These are phyloP conservation scores for Mesoligia furuncula DNA, from an alignment of 2,888 invertebrate genomes.

Conservation along the genomic window DNA sequence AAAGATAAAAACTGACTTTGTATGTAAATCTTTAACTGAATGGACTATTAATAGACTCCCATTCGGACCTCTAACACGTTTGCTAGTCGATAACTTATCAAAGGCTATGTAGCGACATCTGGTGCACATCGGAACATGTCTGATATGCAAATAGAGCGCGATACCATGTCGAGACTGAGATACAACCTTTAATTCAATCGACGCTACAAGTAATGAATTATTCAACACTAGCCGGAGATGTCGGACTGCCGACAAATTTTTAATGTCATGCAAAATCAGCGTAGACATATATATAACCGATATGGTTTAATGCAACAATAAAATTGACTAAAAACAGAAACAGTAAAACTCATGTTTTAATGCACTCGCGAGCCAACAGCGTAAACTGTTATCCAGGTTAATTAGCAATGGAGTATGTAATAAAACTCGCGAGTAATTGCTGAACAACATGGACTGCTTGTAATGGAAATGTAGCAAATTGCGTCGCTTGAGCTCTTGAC, in stretches of 20 bases:
- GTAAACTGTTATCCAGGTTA: constrained; percentile 70
- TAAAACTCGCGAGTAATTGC: constrained; percentile 65
- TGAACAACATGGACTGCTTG: constrained; percentile 48
- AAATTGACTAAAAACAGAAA: constrained; percentile 61
- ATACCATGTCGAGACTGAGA: constrained; percentile 76
- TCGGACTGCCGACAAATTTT: constrained; percentile 76
- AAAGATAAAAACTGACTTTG: not conserved
- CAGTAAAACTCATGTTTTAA: constrained; percentile 64
- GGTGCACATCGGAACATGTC: constrained; percentile 71
- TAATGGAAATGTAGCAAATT: constrained; percentile 44
- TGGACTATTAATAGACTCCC: constrained; percentile 40
- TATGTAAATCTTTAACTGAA: constrained; percentile 5
- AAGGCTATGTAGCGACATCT: constrained; percentile 55
- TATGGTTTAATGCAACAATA: constrained; percentile 68
- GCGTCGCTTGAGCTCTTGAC: constrained; percentile 33
- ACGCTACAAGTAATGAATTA: constrained; percentile 81
- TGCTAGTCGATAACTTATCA: constrained; percentile 46
- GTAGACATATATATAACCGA: constrained; percentile 69
- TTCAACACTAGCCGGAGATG: constrained; percentile 76
- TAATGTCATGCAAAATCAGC: constrained; percentile 74
- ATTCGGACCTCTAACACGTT: constrained; percentile 30
- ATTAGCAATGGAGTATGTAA: constrained; percentile 69
- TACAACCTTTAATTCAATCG: constrained; percentile 81
- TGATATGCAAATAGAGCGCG: constrained; percentile 83
- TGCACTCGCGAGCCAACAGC: constrained; percentile 60